Percentiles rank a stretch among this genome's conserved stretches.
Evolutionary conservation across 2,797 vertebrate genomes (phyloP).

Genomic region (Pantherophis vulpinus): DNA sequence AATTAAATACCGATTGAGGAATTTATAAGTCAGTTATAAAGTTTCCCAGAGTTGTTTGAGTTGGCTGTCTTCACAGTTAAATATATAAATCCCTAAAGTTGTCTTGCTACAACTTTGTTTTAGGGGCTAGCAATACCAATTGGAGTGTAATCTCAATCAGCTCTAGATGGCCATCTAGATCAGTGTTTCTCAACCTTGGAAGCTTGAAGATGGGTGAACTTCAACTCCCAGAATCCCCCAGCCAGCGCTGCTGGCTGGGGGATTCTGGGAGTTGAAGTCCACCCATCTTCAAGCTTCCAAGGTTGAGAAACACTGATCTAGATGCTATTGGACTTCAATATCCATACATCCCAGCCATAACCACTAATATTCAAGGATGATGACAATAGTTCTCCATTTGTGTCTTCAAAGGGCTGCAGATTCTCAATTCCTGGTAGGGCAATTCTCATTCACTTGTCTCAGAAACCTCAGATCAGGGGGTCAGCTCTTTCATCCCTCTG

Average conservation of each 20-base stretch:
- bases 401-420: neutral
- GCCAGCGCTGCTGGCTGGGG: no score
- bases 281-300: no score
- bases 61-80: neutral
- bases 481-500: no score
- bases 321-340: neutral
- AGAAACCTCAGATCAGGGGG: neutral
- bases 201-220: no score
- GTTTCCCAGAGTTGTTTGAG: neutral
- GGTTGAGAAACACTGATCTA: neutral
- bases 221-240: no score
- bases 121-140: neutral
- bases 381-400: neutral
- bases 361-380: neutral
- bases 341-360: neutral
- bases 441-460: neutral
- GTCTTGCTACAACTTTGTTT: neutral
- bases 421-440: neutral
- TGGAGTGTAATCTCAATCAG: neutral
- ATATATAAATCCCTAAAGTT: neutral
- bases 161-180: neutral
- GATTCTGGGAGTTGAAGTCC: no score
- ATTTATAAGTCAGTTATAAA: neutral
- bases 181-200: no score
- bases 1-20: neutral